Conservation (phyloP, 2,888 invertebrate genomes). For the Nebria salina region DNA sequence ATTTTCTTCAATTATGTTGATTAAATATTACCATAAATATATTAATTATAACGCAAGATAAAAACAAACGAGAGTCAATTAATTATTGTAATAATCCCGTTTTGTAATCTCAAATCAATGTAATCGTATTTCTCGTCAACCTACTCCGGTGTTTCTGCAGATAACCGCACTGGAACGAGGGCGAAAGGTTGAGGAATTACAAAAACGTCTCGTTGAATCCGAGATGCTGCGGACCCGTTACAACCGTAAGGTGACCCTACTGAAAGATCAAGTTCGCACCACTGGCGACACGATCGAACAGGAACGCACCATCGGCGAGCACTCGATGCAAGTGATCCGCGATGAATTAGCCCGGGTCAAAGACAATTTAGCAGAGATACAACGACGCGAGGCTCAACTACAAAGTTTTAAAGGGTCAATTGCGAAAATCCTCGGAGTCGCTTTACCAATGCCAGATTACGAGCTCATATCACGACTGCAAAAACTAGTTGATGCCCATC, state of each 20-base stretch:
- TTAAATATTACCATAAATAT: no score
- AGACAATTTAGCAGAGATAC: slow-evolving; percentile 77
- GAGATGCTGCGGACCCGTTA: slow-evolving; percentile 80
- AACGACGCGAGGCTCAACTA: slow-evolving; percentile 80
- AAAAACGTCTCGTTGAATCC: slow-evolving; percentile 82
- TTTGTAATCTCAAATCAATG: neutral
- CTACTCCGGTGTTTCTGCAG: slow-evolving; percentile 61
- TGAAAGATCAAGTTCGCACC: slow-evolving; percentile 76
- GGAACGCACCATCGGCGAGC: slow-evolving; percentile 75
- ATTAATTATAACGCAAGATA: neutral
- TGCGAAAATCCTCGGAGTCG: slow-evolving; percentile 67
- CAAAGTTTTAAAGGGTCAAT: slow-evolving; percentile 75
- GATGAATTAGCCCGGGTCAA: slow-evolving; percentile 81
- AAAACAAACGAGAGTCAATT: neutral
- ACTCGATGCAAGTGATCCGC: slow-evolving; percentile 74
- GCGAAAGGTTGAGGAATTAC: slow-evolving; percentile 84
- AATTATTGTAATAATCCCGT: neutral
- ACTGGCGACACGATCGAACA: slow-evolving; percentile 76
- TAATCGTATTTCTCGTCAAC: neutral
- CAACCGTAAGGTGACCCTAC: slow-evolving; percentile 74
- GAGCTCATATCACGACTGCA: slow-evolving; percentile 75
- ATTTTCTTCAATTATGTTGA: neutral
- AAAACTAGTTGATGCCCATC: slow-evolving; percentile 85
- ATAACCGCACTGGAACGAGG: slow-evolving; percentile 85
- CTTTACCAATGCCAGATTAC: slow-evolving; percentile 67